Base-by-base conservation (phyloP, 2,888 invertebrate species). In the Allolobophora icterica region DNA sequence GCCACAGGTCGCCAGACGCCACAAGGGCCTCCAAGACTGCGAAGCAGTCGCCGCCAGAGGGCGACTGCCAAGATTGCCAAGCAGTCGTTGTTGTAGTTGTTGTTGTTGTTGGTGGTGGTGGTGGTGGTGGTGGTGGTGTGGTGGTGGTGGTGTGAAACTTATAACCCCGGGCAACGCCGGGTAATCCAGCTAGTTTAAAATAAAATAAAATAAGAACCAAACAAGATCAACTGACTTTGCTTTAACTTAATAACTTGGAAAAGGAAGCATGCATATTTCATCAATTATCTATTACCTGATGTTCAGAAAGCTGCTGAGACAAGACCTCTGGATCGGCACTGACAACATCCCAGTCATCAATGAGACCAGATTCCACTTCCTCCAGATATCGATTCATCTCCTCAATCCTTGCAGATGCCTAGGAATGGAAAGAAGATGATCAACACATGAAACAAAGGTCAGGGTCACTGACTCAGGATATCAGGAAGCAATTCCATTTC, bases 301-400 rank as follows among this genome's bases (percentile, higher is more conserved):
- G 94, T 89, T 95, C 95, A 52, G 94, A 92, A 21, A 95, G 93
- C 92, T 95, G 95, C 5, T 94, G 94, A 34, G 93, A 93, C 11
- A 95, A 93, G 21, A 94, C 95, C 90, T 95, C 95, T 17, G 95
- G 95, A 90, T 95, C 95, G 13, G 94, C 94, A 92, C 94, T 94
- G 93, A 95, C 94, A 17, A 94, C 94, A 91, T 87, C 87, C 87
- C 95, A 95, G 11, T 94, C 95, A 35, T 94, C 94, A 92, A 94
- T 94, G 91, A 95, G 94, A 90, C 94, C 94, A 93, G 94, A 94
- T 93, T 95, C 95, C 40, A 95, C 95, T 84, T 94, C 94, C 92
- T 95, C 95, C 91, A 95, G 93, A 91, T 95, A 95, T 90, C 94
- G 94, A 92, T 95, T 92, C 93, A 95, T 94, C 33, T 95, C 94